Evolutionary conservation across 2,888 invertebrate genomes (phyloP).

Genomic region (Lepidochrysops patricia): DNA sequence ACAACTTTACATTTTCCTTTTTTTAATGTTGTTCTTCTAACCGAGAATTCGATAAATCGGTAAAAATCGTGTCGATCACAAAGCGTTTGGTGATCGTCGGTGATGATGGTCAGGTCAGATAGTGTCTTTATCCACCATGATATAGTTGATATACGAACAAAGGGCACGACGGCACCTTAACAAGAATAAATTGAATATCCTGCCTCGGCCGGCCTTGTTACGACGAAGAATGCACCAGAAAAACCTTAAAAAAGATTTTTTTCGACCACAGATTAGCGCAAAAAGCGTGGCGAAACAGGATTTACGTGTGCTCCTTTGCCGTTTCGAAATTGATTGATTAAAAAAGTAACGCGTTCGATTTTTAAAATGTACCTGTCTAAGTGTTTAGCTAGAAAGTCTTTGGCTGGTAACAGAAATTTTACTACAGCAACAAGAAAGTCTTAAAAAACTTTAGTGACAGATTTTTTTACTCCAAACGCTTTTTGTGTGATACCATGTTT

Average conservation of each 20-base stretch:
- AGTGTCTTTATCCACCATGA: slow-evolving; percentile 16
- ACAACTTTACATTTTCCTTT: no score
- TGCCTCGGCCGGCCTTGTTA: slow-evolving; percentile 32
- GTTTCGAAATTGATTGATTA: slow-evolving; percentile 36
- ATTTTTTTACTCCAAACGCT: no score
- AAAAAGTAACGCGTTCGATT: slow-evolving; percentile 10
- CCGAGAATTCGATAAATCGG: no score
- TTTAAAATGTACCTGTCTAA: not conserved
- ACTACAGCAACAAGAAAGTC: no score
- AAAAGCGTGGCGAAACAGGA: slow-evolving; percentile 48
- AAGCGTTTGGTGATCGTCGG: slow-evolving; percentile 11
- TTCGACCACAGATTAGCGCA: slow-evolving; percentile 34
- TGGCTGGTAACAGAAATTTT: no score
- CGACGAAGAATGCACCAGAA: slow-evolving; percentile 21
- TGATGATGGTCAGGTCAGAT: slow-evolving; percentile 10
- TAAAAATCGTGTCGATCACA: slow-evolving; percentile 7
- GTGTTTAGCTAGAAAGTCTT: not conserved
- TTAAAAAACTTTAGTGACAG: no score
- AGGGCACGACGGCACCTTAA: slow-evolving; percentile 40
- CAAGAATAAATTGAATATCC: slow-evolving; percentile 56
- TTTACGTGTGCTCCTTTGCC: slow-evolving; percentile 42
- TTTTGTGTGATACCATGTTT: no score
- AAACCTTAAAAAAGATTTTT: slow-evolving; percentile 23
- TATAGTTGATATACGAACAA: slow-evolving; percentile 38
- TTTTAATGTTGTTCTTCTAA: no score